Evolutionary conservation across 53 echinoderm and acorn worm species (phyloP).

Genomic region (Astropecten irregularis): DNA sequence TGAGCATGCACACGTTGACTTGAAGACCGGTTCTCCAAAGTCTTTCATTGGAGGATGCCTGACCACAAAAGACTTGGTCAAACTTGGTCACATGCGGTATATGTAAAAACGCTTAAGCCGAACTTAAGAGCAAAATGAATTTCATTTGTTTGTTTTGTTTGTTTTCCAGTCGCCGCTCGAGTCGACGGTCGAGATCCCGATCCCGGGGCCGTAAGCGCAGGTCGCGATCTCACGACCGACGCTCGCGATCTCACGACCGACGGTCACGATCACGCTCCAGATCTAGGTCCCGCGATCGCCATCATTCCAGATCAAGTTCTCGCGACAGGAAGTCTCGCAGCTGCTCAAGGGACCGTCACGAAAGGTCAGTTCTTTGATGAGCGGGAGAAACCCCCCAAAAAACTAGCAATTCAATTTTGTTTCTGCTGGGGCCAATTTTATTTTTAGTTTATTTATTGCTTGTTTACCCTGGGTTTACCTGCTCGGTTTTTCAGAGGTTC

Average conservation of each 20-base stretch:
- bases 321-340: conserved; percentile 5
- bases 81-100: no score
- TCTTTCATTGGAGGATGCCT: no score
- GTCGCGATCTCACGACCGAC: not conserved
- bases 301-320: conserved; percentile 6
- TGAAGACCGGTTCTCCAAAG: no score
- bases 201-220: conserved; percentile 13
- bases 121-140: no score
- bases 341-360: not conserved
- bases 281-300: conserved; percentile 5
- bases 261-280: not conserved
- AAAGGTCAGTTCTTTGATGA: not conserved
- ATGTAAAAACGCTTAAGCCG: no score
- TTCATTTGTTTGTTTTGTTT: not conserved
- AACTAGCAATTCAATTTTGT: not conserved
- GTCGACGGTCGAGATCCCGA: conserved; percentile 19
- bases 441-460: no score
- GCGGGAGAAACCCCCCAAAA: not conserved
- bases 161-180: not conserved
- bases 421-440: no score
- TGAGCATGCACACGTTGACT: no score
- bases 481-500: no score
- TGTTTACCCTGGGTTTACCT: no score
- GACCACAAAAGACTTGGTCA: no score
- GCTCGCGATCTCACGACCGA: conserved; percentile 6